Evolutionary conservation across 2,888 invertebrate genomes (phyloP).

Genomic region (Eucera pruinosa): DNA sequence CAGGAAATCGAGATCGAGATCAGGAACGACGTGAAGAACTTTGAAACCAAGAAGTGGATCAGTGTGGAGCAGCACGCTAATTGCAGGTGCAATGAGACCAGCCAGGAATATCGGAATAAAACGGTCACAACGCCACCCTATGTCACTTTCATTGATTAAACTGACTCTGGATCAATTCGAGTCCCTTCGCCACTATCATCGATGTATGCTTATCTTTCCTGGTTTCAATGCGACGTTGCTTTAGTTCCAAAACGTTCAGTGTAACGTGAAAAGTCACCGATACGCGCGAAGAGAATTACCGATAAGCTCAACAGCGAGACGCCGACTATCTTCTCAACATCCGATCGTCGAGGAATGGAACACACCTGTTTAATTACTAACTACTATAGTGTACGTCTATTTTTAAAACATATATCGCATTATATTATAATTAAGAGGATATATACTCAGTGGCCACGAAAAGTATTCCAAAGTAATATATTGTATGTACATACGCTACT

Average conservation of each 20-base stretch:
- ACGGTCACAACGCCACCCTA: conserved; percentile 54
- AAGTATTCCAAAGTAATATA: too few relatives aligned
- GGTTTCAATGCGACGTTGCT: conserved; percentile 12
- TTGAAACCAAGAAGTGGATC: conserved; percentile 66
- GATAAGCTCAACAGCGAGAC: conserved; percentile 32
- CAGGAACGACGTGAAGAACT: conserved; percentile 54
- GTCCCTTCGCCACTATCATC: too few relatives aligned
- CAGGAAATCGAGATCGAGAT: conserved; percentile 74
- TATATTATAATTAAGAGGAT: too few relatives aligned
- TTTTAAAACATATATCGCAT: too few relatives aligned
- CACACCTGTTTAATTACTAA: conserved; percentile 43
- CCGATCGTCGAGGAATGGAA: conserved; percentile 21
- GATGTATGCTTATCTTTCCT: conserved; percentile 1
- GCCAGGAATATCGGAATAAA: too few relatives aligned
- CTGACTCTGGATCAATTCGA: neutral
- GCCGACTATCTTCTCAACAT: conserved; percentile 21
- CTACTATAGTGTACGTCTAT: too few relatives aligned
- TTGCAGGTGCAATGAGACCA: conserved; percentile 73
- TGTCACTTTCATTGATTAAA: conserved; percentile 47
- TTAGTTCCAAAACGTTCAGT: conserved; percentile 16
- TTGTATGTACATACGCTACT: too few relatives aligned
- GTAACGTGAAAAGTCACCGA: too few relatives aligned
- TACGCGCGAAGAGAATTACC: conserved; percentile 50
- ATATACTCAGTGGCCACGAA: too few relatives aligned
- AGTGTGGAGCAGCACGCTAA: conserved; percentile 75